Evolutionary conservation across 2,888 invertebrate genomes (phyloP).

Genomic region (Agrochola lychnidis): DNA sequence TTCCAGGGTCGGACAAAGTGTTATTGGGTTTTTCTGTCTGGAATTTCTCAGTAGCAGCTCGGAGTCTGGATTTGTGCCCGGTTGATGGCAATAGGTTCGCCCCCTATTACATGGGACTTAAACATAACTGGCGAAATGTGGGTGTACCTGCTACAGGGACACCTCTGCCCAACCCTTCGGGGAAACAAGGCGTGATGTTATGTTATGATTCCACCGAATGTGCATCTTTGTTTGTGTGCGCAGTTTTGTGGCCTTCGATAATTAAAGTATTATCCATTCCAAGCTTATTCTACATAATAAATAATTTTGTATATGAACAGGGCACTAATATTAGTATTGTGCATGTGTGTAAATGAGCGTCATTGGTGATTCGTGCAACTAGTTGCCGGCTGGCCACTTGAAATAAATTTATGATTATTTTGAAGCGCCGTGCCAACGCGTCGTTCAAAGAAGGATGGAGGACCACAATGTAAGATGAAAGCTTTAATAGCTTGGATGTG

Average conservation of each 20-base stretch:
- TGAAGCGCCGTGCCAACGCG: conserved; percentile 82
- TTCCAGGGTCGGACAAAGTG: too few relatives aligned
- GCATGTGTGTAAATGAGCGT: conserved; percentile 69
- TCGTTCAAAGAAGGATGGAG: conserved; percentile 78
- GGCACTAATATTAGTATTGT: conserved; percentile 42
- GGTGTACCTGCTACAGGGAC: too few relatives aligned
- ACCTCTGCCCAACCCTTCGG: too few relatives aligned
- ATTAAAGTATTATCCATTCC: background rate
- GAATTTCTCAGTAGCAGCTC: too few relatives aligned
- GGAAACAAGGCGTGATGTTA: too few relatives aligned
- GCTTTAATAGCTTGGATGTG: conserved; percentile 56
- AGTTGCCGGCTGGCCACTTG: conserved; percentile 74
- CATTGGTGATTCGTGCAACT: conserved; percentile 72
- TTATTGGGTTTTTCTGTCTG: too few relatives aligned
- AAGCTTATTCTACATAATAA: background rate
- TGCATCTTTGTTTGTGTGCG: background rate
- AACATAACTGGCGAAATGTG: too few relatives aligned
- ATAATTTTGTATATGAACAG: conserved; percentile 18
- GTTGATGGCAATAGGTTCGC: too few relatives aligned
- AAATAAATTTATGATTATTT: conserved; percentile 87
- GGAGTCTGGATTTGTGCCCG: too few relatives aligned
- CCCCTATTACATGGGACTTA: too few relatives aligned
- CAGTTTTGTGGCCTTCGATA: background rate
- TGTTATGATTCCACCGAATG: background rate
- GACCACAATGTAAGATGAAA: conserved; percentile 60